Conservation (phyloP, 2,888 invertebrate genomes). For the Oxytorus armatus region DNA sequence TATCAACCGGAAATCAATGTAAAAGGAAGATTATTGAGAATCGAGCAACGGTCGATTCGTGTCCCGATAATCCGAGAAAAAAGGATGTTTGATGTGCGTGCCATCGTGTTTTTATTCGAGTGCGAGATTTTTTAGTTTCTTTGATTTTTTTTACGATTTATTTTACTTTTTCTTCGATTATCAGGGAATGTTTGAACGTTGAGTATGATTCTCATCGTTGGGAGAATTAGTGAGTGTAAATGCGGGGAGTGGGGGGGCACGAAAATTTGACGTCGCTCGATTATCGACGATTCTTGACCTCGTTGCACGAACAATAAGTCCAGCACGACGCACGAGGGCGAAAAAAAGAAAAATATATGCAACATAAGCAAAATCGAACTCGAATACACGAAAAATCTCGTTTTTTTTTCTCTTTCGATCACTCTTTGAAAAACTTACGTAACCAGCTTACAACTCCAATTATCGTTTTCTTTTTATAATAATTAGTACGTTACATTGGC, state of each 20-base stretch:
- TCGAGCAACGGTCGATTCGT: constrained; percentile 30
- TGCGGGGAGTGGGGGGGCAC: constrained; percentile 1
- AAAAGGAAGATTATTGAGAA: constrained; percentile 45
- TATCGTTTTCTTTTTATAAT: not conserved
- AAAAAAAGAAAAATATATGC: constrained; percentile 29
- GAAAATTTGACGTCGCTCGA: constrained; percentile 40
- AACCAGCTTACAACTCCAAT: not conserved
- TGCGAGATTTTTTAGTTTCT: constrained; percentile 20
- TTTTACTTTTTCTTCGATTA: constrained; percentile 36
- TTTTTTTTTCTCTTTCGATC: not conserved
- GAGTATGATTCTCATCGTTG: constrained; percentile 8
- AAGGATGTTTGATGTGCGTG: not conserved
- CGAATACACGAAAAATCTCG: constrained; percentile 12
- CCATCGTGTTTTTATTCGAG: constrained; percentile 21
- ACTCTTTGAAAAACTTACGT: not conserved
- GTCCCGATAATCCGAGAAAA: constrained; percentile 8
- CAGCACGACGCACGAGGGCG: constrained; percentile 39
- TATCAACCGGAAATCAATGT: constrained; percentile 25
- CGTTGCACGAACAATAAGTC: constrained; percentile 13
- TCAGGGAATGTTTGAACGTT: constrained; percentile 56
- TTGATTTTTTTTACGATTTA: constrained; percentile 21
- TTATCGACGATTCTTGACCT: constrained; percentile 28
- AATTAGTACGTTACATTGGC: no score
- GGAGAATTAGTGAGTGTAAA: not conserved
- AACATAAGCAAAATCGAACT: constrained; percentile 40